phyloP scores from a whole-genome alignment of 2,113 vertebrate species.

The Hipposideros armiger region DNA sequence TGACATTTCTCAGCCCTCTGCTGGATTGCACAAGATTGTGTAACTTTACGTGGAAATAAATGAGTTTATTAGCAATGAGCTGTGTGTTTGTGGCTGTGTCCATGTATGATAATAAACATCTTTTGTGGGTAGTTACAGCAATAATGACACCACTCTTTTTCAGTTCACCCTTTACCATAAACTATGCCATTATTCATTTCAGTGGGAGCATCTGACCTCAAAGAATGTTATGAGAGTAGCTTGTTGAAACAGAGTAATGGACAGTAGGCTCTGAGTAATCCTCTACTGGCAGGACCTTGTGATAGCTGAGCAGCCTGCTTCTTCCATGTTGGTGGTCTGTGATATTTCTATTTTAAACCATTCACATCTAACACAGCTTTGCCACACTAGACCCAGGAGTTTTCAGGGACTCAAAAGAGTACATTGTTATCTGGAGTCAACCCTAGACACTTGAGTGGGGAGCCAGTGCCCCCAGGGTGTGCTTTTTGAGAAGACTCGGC shows the following conservation, averaged over 20 bases:
- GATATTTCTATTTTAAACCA: background rate
- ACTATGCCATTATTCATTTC: conserved; percentile 65
- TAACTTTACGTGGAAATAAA: conserved; percentile 76
- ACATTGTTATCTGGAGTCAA: background rate
- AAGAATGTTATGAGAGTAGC: conserved; percentile 53
- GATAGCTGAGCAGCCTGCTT: conserved; percentile 20
- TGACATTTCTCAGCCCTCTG: conserved; percentile 73
- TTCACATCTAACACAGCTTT: background rate
- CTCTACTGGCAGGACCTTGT: background rate
- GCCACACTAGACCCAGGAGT: background rate
- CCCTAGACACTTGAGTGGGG: background rate
- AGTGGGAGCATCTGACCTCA: conserved; percentile 67
- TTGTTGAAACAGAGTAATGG: conserved; percentile 38
- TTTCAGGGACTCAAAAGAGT: background rate
- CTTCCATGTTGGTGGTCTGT: conserved; percentile 62
- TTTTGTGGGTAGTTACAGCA: conserved; percentile 71
- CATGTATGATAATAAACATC: conserved; percentile 60
- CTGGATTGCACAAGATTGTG: conserved; percentile 70
- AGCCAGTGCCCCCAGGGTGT: background rate
- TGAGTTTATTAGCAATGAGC: conserved; percentile 75
- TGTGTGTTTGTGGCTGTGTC: conserved; percentile 67
- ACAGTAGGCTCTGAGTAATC: conserved; percentile 22
- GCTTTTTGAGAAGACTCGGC: background rate
- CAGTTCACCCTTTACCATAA: conserved; percentile 64
- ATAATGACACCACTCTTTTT: conserved; percentile 63